phyloP scores from a whole-genome alignment of 2,113 vertebrate species.

The Alaudala cheleensis region DNA sequence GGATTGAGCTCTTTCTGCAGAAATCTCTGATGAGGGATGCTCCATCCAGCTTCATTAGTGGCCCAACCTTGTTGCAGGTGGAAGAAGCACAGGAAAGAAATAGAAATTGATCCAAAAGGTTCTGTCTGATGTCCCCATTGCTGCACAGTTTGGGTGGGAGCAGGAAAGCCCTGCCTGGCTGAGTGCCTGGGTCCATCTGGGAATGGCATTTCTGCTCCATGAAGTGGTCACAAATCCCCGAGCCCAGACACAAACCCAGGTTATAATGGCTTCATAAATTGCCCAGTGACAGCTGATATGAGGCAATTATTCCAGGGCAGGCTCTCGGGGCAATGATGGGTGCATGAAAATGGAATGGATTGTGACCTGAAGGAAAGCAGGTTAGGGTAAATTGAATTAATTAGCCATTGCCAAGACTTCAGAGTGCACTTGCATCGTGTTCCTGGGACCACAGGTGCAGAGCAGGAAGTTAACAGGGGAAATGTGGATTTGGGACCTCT shows the following conservation, averaged over 20 bases:
- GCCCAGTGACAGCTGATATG: not conserved
- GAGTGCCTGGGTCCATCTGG: not conserved
- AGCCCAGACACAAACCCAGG: not conserved
- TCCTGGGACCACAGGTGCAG: not conserved
- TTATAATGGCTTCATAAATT: conserved; percentile 4
- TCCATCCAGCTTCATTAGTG: fast-evolving
- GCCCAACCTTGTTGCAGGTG: not conserved
- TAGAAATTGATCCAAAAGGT: not conserved
- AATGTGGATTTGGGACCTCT: not conserved
- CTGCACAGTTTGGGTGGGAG: not conserved
- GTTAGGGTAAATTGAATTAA: conserved; percentile 22
- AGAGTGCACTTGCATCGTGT: not conserved
- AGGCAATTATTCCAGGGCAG: not conserved
- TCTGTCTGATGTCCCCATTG: not conserved
- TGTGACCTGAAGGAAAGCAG: not conserved
- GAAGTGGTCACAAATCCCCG: not conserved
- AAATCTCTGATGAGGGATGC: not conserved
- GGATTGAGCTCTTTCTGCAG: not conserved
- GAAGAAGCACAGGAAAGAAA: not conserved
- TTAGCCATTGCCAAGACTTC: not conserved
- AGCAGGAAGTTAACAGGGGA: not conserved
- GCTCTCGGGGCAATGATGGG: not conserved
- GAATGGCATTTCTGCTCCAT: not conserved
- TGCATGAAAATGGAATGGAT: not conserved
- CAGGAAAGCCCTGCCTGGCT: not conserved